These are phyloP conservation scores for Eristalinus sepulchralis DNA, from an alignment of 2,888 invertebrate genomes.

Conservation along the genomic window DNA sequence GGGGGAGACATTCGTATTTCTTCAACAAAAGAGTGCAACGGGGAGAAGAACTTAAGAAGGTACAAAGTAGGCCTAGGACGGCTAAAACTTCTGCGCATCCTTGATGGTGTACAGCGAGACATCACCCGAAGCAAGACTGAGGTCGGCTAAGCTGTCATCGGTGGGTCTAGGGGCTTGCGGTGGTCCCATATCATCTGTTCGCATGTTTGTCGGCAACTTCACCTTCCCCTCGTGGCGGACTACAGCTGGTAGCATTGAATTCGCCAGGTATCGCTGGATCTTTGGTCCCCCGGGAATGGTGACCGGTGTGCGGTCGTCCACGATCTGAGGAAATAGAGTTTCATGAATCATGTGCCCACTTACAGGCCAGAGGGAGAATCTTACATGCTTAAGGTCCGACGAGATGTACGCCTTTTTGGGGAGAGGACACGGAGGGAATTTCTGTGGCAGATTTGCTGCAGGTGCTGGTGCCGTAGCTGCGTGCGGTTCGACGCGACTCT, in stretches of 20 bases:
- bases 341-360: not conserved
- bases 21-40: not conserved
- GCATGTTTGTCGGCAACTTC: constrained; percentile 73
- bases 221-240: constrained; percentile 79
- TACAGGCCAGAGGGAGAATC: constrained; percentile 9
- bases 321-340: constrained; percentile 73
- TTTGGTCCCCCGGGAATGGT: constrained; percentile 79
- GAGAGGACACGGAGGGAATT: constrained; percentile 66
- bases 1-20: not conserved
- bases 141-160: constrained; percentile 78
- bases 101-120: constrained; percentile 80
- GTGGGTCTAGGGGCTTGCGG: constrained; percentile 55
- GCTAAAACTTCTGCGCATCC: constrained; percentile 80
- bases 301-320: constrained; percentile 78
- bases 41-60: constrained; percentile 17
- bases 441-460: not conserved
- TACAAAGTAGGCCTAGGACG: constrained; percentile 1
- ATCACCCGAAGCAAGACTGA: constrained; percentile 80
- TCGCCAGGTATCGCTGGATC: constrained; percentile 77
- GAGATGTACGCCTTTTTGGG: constrained; percentile 80
- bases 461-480: not conserved
- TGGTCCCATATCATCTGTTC: constrained; percentile 33
- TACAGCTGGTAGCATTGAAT: constrained; percentile 77
- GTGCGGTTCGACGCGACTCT: constrained; percentile 73
- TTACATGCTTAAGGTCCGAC: constrained; percentile 78